Evolutionary conservation across 2,888 invertebrate genomes (phyloP).

Genomic region (Creontiades dilutus): DNA sequence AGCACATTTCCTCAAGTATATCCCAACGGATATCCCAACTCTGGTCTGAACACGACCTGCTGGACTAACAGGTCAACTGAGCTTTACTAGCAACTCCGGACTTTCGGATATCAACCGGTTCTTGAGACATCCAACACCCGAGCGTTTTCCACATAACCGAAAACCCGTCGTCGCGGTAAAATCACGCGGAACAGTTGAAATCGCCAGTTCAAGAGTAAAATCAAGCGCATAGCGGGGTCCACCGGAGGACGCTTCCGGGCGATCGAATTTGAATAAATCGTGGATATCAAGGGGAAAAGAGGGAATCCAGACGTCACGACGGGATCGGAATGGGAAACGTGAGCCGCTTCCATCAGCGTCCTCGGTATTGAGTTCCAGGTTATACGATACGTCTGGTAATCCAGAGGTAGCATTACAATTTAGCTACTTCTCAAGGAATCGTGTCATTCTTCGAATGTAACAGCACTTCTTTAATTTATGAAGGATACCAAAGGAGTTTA

Average conservation of each 20-base stretch:
- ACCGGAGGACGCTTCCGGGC: not conserved
- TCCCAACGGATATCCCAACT: too few species aligned
- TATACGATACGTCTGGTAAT: conserved; percentile 5
- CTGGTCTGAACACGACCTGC: too few species aligned
- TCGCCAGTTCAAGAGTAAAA: not conserved
- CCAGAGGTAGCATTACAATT: conserved; percentile 13
- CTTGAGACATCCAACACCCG: not conserved
- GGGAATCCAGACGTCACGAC: not conserved
- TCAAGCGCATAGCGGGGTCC: not conserved
- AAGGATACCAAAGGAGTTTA: not conserved
- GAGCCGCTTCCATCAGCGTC: conserved; percentile 17
- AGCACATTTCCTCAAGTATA: too few species aligned
- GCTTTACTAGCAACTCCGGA: too few species aligned
- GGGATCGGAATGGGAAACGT: conserved; percentile 22
- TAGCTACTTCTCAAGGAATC: not conserved
- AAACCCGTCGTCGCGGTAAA: not conserved
- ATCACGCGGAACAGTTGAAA: not conserved
- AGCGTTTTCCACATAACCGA: not conserved
- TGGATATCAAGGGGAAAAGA: conserved; percentile 18
- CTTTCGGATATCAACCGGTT: too few species aligned
- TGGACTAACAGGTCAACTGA: too few species aligned
- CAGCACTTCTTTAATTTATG: conserved; percentile 14
- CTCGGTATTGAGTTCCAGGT: conserved; percentile 17
- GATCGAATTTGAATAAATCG: conserved; percentile 30
- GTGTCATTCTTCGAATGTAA: not conserved